Base-by-base conservation (phyloP, 2,113 vertebrate genomes). In the Phrynocephalus versicolor region DNA sequence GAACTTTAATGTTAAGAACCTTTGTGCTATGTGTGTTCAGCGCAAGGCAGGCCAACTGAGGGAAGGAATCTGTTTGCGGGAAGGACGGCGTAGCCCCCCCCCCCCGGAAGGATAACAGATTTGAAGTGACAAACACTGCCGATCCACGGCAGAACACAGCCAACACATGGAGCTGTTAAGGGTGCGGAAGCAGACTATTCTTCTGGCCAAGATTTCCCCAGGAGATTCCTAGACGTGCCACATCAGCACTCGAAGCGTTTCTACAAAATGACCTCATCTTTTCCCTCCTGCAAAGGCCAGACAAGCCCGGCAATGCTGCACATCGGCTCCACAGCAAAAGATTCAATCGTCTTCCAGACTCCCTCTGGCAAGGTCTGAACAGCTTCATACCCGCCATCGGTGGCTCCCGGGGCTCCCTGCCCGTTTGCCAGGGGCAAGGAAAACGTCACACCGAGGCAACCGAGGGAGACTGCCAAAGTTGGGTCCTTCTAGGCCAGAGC, bases 401-500 rank as follows among this genome's bases (percentile, higher is more conserved):
- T 1, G 6, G 30, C 21, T 72, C n/a, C 6, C 45, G 5, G 7
- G 23, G 33, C 13, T 13, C 15, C 21, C 27, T 27, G 1, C 5
- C 3, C 10, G 1, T 33, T n/a, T 45, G 1, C 16, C 25, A 33
- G 2, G 5, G 41, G 15, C 18, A 51, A 69, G 45, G n/a, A 14
- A 13, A 33, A 30, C 13, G 12, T 69, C 16, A 1, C 45, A 15
- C 2, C 41, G 3, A 70, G n/a, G 45, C 51, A 33, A 69, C 39
- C 15, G 41, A 80, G 3, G 1, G 9, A 41, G 27, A 30, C 73
- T 37, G 0, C 58, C 37, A 67, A 14, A 57, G 21, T 19, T n/a
- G 14, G 2, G 13, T 73, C 7, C 30, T 33, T n/a, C 0, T 0
- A 55, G 78, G 15, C 9, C 72, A 1, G 18, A 15, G 27, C n/a